Base-by-base conservation (phyloP, 2,888 invertebrate species). In the Trachelus stipa region DNA sequence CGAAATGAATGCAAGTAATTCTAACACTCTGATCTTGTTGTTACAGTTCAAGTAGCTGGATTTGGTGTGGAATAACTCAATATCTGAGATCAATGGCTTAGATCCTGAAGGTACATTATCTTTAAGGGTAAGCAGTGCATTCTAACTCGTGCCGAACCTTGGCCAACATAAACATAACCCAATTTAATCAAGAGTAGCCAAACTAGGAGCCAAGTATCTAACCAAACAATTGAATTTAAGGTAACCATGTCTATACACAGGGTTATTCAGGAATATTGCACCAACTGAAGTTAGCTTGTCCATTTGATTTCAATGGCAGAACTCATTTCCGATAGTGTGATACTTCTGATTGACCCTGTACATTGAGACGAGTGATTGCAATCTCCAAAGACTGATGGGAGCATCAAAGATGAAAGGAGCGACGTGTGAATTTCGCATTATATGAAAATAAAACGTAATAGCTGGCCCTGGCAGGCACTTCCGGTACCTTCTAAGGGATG, bases 401-500 rank as follows among this genome's bases (percentile, higher is more conserved):
- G 6, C 4, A 6, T 6, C 15, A 23, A 23, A 40, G 6, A 23
- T 23, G 23, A 23, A 40, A 40, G 40, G 23, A 9, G 23, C 40
- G 40, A 56, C 23, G 23, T 23, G 9, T 23, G 40, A 56, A 23
- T 23, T 56, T 9, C 2, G 23, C 23, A 56, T 56, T 56, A 56
- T 23, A 56, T 9, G 23, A 23, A 23, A 23, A 15, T 6, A 40
- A 40, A 23, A 56, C 9, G 23, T 56, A 23, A 56, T 56, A 56
- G 40, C 40, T 56, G 40, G 23, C 0, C 23, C 40, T 56, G 40
- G 40, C 40, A 56, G 40, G 40, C 15, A 23, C 40, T 56, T 56
- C 40, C 40, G 40, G 40, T 56, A 23, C 40, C 23, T 9, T 56
- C 23, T 56, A 56, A 56, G 40, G 40, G 40, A 56, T 56, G 81